A percentile compares a stretch with the other conserved stretches of the same genome.
Evolutionary conservation across 2,113 vertebrate genomes (phyloP).

Genomic region (Stigmatopora nigra): DNA sequence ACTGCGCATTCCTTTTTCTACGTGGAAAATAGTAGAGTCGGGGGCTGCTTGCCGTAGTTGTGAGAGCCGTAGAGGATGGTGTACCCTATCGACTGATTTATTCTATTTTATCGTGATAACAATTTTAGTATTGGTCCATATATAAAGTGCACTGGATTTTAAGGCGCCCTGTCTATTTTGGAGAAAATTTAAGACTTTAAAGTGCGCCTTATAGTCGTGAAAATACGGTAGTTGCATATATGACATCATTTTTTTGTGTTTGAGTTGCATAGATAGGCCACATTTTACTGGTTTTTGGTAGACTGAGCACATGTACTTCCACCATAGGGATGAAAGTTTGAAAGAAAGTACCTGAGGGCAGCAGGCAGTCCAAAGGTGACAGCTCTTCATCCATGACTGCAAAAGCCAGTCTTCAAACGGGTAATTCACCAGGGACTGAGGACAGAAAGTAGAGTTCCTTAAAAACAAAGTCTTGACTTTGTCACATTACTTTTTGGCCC

Average conservation of each 20-base stretch:
- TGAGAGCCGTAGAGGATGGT: no score
- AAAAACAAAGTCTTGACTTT: neutral
- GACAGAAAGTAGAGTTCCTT: constrained; percentile 3
- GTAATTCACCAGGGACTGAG: constrained; percentile 31
- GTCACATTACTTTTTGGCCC: neutral
- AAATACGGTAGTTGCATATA: constrained; percentile 5
- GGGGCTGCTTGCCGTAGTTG: no score
- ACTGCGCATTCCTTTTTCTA: no score
- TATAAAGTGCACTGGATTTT: no score
- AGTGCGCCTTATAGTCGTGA: no score
- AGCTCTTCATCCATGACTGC: constrained; percentile 63
- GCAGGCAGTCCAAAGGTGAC: constrained; percentile 69
- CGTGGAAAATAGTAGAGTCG: no score
- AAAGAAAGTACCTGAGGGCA: constrained; percentile 62
- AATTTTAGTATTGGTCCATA: no score
- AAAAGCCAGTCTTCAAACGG: constrained; percentile 28
- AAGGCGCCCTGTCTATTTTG: no score
- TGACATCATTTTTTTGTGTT: neutral
- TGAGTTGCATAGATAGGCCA: neutral
- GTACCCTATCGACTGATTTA: no score
- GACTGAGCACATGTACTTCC: constrained; percentile 9
- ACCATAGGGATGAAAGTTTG: constrained; percentile 2
- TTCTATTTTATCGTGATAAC: no score
- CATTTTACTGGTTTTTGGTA: constrained; percentile 11
- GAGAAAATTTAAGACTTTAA: no score